phyloP scores from a whole-genome alignment of 2,113 vertebrate species.

The Varanus komodoensis region DNA sequence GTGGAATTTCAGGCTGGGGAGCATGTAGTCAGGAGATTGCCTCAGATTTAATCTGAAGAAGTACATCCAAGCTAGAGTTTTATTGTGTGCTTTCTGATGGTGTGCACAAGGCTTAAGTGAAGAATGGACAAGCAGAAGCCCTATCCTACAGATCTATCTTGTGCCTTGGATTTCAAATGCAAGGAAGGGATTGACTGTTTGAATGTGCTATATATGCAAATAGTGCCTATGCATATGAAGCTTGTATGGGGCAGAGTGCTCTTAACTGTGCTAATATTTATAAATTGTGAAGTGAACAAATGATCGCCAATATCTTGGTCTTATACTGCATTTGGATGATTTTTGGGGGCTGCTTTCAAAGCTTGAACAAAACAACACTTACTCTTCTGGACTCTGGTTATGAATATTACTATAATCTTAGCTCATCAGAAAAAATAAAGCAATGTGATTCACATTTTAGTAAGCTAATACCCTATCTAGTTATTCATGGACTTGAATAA shows the following conservation, averaged over 20 bases:
- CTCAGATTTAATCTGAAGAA: neutral
- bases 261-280: neutral
- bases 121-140: neutral
- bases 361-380: neutral
- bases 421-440: slow-evolving; percentile 31
- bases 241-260: neutral
- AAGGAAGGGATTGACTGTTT: neutral
- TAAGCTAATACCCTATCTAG: slow-evolving; percentile 40
- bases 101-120: neutral
- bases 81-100: neutral
- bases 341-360: slow-evolving; percentile 6
- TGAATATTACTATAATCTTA: slow-evolving; percentile 2
- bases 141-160: too few species aligned
- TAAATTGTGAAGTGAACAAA: slow-evolving; percentile 10
- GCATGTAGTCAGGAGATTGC: neutral
- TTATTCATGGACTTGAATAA: slow-evolving; percentile 33
- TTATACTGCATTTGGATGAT: neutral
- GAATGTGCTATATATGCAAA: neutral
- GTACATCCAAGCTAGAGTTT: neutral
- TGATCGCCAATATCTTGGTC: neutral
- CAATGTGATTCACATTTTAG: slow-evolving; percentile 26
- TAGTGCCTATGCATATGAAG: neutral
- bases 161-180: neutral
- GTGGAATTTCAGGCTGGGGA: neutral
- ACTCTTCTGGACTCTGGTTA: fast-evolving